phyloP scores from a whole-genome alignment of 2,888 invertebrate species.

The Eristalis arbustorum region DNA sequence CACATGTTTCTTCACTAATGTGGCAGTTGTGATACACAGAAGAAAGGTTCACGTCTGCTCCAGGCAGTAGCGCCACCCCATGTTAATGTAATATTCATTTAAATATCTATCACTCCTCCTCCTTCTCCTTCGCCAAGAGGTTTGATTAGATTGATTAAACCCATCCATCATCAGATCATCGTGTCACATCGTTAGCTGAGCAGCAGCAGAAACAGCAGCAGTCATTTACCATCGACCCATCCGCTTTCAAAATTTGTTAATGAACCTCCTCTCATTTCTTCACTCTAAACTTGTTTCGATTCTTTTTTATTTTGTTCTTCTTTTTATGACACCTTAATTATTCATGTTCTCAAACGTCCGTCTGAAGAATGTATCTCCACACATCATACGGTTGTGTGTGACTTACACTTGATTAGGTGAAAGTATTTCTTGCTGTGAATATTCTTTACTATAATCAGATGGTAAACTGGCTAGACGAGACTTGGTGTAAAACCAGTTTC shows the following conservation, averaged over 20 bases:
- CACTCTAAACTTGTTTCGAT: not conserved
- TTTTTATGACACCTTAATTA: not conserved
- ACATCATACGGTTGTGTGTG: not conserved
- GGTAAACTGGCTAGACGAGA: not conserved
- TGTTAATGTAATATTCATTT: not conserved
- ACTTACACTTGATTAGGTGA: not conserved
- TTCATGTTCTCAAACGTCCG: not conserved
- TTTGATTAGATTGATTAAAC: not conserved
- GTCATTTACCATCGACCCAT: not conserved
- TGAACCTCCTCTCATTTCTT: not conserved
- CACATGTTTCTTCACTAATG: not conserved
- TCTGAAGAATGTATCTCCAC: not conserved
- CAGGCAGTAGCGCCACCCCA: no score
- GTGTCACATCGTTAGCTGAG: not conserved
- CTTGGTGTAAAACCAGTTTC: not conserved
- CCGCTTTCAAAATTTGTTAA: not conserved
- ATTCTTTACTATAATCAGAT: not conserved
- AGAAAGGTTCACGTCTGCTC: no score
- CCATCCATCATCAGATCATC: not conserved
- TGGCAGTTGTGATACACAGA: not conserved
- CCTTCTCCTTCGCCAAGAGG: not conserved
- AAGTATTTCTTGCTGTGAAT: not conserved
- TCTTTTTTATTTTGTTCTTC: not conserved
- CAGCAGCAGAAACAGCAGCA: not conserved
- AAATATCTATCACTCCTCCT: not conserved